phyloP scores from a whole-genome alignment of 2,113 vertebrate genomes.

The Eulemur macaco region DNA sequence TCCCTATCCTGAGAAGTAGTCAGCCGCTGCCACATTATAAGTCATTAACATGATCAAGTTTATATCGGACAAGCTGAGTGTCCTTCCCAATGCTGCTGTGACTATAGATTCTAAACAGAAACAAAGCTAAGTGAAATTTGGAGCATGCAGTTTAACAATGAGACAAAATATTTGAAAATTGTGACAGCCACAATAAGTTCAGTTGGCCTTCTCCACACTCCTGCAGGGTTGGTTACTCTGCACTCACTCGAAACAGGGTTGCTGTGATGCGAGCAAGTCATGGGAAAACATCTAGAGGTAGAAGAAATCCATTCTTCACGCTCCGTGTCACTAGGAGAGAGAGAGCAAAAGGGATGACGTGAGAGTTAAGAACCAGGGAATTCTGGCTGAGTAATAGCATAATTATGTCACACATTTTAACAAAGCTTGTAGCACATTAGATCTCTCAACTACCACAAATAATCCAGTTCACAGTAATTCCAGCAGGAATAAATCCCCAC shows the following conservation, averaged over 20 bases:
- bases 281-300: not conserved
- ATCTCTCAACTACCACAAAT: not conserved
- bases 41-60: not conserved
- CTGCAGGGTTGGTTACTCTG: rapidly evolving
- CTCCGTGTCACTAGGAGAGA: not conserved
- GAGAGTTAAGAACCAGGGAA: not conserved
- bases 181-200: not conserved
- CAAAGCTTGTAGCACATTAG: not conserved
- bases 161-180: not conserved
- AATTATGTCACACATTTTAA: not conserved
- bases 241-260: not conserved
- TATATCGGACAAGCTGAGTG: not conserved
- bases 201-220: not conserved
- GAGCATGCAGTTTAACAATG: not conserved
- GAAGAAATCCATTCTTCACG: not conserved
- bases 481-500: not conserved
- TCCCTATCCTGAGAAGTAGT: not conserved
- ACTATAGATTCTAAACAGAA: not conserved
- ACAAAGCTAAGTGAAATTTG: not conserved
- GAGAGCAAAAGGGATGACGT: not conserved
- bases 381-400: not conserved
- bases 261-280: not conserved
- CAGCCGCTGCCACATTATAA: rapidly evolving
- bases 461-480: not conserved
- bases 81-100: not conserved